A percentile compares a stretch with the other conserved stretches of the same genome.
Evolutionary conservation across 1,140 invertebrate genomes (phyloP).

Genomic region (Leptinotarsa lineolata): DNA sequence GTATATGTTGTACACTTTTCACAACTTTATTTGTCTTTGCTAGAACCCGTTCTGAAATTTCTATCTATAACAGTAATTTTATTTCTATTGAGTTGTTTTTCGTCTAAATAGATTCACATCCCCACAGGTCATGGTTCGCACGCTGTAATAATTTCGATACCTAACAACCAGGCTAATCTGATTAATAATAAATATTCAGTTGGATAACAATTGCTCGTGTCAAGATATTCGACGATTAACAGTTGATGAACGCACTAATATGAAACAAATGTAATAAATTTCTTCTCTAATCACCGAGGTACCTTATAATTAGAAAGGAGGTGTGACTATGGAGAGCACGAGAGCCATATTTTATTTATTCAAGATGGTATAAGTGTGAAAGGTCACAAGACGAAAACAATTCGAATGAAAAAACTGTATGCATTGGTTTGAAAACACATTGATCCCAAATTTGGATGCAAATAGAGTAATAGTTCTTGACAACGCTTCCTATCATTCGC

Average conservation of each 20-base stretch:
- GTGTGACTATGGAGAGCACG: slow-evolving; percentile 18
- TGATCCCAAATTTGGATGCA: too few relatives aligned
- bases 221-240: slow-evolving; percentile 18
- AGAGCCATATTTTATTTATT: slow-evolving; percentile 15
- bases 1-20: too few relatives aligned
- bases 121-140: neutral
- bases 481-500: too few relatives aligned
- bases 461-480: too few relatives aligned
- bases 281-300: neutral
- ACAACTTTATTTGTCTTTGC: too few relatives aligned
- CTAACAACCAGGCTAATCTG: neutral
- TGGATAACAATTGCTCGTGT: slow-evolving; percentile 11
- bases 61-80: too few relatives aligned
- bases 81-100: too few relatives aligned
- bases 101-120: too few relatives aligned
- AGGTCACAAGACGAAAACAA: too few relatives aligned
- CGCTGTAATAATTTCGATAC: neutral
- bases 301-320: slow-evolving; percentile 19
- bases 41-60: too few relatives aligned
- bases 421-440: too few relatives aligned
- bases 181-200: slow-evolving; percentile 15
- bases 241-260: slow-evolving; percentile 22
- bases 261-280: slow-evolving; percentile 12
- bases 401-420: too few relatives aligned
- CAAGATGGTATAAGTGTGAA: neutral